Conservation (phyloP, 2,113 vertebrate species). For the Dromiciops gliroides region DNA sequence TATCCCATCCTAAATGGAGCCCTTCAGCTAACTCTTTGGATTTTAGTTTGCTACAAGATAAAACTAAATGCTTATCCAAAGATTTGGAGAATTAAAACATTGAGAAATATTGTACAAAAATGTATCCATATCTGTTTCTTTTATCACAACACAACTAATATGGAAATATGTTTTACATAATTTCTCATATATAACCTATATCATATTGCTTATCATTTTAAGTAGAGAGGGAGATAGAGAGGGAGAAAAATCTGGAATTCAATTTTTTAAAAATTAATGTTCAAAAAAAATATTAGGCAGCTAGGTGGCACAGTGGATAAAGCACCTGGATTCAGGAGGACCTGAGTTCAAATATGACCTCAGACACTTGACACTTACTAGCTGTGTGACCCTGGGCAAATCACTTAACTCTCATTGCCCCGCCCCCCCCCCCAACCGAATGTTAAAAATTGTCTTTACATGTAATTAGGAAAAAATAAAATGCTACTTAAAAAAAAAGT, state of each 20-base stretch:
- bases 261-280: not conserved
- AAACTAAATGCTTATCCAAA: constrained; percentile 38
- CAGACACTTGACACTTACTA: too few relatives aligned
- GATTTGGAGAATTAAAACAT: constrained; percentile 6
- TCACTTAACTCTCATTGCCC: too few relatives aligned
- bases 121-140: not conserved
- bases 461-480: constrained; percentile 29
- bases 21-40: constrained; percentile 10
- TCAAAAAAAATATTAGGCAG: too few relatives aligned
- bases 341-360: too few relatives aligned
- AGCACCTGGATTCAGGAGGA: too few relatives aligned
- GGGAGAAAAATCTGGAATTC: not conserved
- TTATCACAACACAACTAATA: not conserved
- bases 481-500: not conserved
- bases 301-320: too few relatives aligned
- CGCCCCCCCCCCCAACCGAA: too few relatives aligned
- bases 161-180: not conserved
- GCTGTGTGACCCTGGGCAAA: too few relatives aligned
- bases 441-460: not conserved
- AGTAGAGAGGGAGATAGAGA: not conserved
- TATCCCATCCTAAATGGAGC: constrained; percentile 5
- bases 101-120: not conserved
- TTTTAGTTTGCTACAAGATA: constrained; percentile 5
- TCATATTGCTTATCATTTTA: not conserved
- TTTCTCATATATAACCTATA: not conserved